These are phyloP conservation scores for Drosophila bunnanda DNA, from an alignment of 2,888 invertebrate species.

Conservation along the genomic window DNA sequence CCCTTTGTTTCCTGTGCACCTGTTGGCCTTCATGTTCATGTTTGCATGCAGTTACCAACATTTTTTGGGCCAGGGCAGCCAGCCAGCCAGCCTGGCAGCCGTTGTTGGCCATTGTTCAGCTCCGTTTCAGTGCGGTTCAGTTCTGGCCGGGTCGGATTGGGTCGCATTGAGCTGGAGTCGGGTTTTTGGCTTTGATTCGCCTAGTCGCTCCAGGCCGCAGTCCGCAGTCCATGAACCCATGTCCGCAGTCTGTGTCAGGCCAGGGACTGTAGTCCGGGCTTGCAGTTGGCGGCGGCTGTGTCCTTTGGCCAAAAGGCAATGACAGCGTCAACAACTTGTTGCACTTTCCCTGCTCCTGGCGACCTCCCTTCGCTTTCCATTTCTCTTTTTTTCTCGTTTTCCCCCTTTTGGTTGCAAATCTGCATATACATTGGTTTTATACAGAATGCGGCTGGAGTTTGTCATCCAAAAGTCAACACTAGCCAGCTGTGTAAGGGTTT, in stretches of 20 bases:
- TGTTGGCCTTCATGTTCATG: conserved; percentile 69
- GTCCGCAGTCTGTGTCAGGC: conserved; percentile 7
- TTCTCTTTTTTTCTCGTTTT: not conserved
- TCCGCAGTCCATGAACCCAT: not conserved
- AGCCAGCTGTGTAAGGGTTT: conserved; percentile 2
- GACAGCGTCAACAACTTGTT: conserved; percentile 44
- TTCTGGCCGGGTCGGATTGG: conserved; percentile 34
- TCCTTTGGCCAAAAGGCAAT: conserved; percentile 35
- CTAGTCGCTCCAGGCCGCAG: conserved; percentile 17
- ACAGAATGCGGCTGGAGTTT: conserved; percentile 32
- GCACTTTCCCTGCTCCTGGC: conserved; percentile 19
- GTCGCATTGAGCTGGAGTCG: conserved; percentile 30
- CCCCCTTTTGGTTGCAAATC: conserved; percentile 18
- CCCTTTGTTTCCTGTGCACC: conserved; percentile 27
- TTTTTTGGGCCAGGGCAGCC: conserved; percentile 54
- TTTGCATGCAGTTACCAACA: conserved; percentile 64
- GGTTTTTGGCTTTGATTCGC: conserved; percentile 36
- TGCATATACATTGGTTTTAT: conserved; percentile 30
- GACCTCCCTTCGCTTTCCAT: not conserved
- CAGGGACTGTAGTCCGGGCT: conserved; percentile 1
- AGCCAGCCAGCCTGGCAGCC: conserved; percentile 25
- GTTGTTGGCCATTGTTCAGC: conserved; percentile 43
- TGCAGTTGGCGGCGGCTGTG: conserved; percentile 5
- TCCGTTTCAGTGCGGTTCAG: conserved; percentile 3
- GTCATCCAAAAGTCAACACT: conserved; percentile 25